A percentile compares a stretch with the other conserved stretches of the same genome.
These are phyloP conservation scores for Galerucella nymphaeae DNA, from an alignment of 2,888 invertebrate species.

Conservation along the genomic window DNA sequence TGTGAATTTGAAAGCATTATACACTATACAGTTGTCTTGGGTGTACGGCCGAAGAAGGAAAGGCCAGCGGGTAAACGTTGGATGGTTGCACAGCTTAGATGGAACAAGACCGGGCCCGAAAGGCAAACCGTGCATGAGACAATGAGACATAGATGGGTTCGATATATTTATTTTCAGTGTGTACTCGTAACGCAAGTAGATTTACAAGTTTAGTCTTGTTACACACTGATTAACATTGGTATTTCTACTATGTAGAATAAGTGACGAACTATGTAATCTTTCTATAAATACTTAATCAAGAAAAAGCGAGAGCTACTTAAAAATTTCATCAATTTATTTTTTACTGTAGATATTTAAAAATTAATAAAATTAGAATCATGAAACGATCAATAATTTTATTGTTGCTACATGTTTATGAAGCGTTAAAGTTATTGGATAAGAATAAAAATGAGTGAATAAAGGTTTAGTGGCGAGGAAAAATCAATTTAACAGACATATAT, in stretches of 20 bases:
- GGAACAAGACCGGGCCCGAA: constrained; percentile 33
- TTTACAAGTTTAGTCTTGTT: constrained; percentile 44
- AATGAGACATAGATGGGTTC: constrained; percentile 46
- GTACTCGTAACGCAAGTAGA: constrained; percentile 20
- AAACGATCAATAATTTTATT: no score
- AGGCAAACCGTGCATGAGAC: constrained; percentile 40
- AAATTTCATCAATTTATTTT: no score
- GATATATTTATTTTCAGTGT: constrained; percentile 43
- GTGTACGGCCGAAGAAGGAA: constrained; percentile 26
- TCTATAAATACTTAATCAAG: constrained; percentile 1
- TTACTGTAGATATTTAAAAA: no score
- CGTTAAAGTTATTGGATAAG: no score
- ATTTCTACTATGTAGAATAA: constrained; percentile 31
- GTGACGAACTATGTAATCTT: constrained; percentile 28
- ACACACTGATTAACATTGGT: constrained; percentile 46
- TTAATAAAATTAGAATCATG: no score
- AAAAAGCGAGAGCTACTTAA: background rate
- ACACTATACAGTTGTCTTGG: constrained; percentile 40
- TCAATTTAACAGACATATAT: no score
- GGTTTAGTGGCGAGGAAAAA: no score
- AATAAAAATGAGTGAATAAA: no score
- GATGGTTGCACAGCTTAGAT: constrained; percentile 21
- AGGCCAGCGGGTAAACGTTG: constrained; percentile 30
- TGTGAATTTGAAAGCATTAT: constrained; percentile 49
- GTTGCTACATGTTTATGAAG: no score